Percentiles rank a stretch among this genome's conserved stretches.
phyloP scores from a whole-genome alignment of 2,797 vertebrate genomes.

The Adrianichthys oophorus region DNA sequence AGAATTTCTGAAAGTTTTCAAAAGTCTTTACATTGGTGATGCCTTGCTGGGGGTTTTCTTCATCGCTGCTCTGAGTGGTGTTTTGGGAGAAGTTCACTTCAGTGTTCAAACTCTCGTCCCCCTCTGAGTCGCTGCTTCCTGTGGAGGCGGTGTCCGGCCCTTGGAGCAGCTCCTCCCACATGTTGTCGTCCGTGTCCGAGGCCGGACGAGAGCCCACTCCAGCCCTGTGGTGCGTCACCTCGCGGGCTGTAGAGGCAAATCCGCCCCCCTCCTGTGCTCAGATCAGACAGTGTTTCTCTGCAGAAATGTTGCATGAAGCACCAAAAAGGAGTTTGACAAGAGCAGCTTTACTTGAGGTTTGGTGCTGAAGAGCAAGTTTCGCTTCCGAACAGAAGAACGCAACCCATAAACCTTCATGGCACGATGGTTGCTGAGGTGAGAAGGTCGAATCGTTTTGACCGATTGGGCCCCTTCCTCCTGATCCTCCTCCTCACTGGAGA shows the following conservation, averaged over 20 bases:
- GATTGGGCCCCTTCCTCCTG: constrained; percentile 80
- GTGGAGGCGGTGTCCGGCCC: constrained; percentile 89
- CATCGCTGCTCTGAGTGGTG: constrained; percentile 76
- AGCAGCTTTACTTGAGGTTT: constrained; percentile 48
- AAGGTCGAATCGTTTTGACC: constrained; percentile 40
- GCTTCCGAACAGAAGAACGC: constrained; percentile 71
- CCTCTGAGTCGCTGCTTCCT: constrained; percentile 88
- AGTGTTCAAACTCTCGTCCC: constrained; percentile 72
- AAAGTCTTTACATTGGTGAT: constrained; percentile 52
- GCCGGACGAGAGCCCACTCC: constrained; percentile 83
- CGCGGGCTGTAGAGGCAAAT: constrained; percentile 24
- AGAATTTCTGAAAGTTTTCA: background rate
- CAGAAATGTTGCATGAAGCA: background rate
- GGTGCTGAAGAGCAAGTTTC: constrained; percentile 38
- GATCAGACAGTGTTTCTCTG: constrained; percentile 3
- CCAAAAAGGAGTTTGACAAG: background rate
- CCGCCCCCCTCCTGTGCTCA: constrained; percentile 53
- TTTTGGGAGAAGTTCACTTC: constrained; percentile 62
- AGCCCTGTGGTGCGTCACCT: constrained; percentile 75
- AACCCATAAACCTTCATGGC: constrained; percentile 69
- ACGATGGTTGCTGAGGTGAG: constrained; percentile 50
- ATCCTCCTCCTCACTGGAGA: constrained; percentile 94
- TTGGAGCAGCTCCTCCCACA: constrained; percentile 96
- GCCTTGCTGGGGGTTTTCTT: constrained; percentile 88
- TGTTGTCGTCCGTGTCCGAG: constrained; percentile 93